phyloP scores from a whole-genome alignment of 2,113 vertebrate genomes.

The Perccottus glenii region DNA sequence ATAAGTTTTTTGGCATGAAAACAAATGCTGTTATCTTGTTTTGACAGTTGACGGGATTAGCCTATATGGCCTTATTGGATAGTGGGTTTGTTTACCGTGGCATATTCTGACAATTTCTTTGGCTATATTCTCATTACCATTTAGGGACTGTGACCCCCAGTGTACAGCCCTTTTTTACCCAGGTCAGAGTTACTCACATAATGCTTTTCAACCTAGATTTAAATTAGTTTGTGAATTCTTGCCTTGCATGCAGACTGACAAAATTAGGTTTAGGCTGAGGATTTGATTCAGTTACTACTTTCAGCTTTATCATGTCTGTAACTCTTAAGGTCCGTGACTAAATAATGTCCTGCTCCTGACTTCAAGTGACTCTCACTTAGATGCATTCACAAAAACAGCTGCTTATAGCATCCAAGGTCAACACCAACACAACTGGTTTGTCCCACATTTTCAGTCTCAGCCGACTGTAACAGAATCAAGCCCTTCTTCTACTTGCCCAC shows the following conservation, averaged over 20 bases:
- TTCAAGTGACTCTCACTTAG: conserved; percentile 2
- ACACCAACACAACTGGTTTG: conserved; percentile 60
- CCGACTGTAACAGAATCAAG: conserved; percentile 36
- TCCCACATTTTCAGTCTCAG: no score
- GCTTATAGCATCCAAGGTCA: background rate
- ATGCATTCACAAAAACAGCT: background rate
- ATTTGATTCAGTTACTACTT: conserved; percentile 11
- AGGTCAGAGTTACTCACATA: background rate
- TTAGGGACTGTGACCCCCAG: background rate
- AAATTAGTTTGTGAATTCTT: background rate
- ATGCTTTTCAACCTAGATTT: conserved; percentile 7
- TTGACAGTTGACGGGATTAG: conserved; percentile 37
- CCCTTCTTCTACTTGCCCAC: conserved; percentile 54
- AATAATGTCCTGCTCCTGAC: conserved; percentile 1
- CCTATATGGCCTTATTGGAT: conserved; percentile 23
- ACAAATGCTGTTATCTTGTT: conserved; percentile 9
- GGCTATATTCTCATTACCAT: background rate
- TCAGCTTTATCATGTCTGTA: conserved; percentile 31
- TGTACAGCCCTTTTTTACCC: background rate
- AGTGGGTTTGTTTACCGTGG: background rate
- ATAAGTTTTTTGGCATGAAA: conserved; percentile 19
- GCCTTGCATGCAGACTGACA: background rate
- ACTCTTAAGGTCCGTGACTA: conserved; percentile 13
- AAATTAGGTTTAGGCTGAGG: conserved; percentile 13
- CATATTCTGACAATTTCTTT: conserved; percentile 1